These are phyloP conservation scores for Limosa lapponica DNA, from an alignment of 2,797 vertebrate species.

Conservation along the genomic window DNA sequence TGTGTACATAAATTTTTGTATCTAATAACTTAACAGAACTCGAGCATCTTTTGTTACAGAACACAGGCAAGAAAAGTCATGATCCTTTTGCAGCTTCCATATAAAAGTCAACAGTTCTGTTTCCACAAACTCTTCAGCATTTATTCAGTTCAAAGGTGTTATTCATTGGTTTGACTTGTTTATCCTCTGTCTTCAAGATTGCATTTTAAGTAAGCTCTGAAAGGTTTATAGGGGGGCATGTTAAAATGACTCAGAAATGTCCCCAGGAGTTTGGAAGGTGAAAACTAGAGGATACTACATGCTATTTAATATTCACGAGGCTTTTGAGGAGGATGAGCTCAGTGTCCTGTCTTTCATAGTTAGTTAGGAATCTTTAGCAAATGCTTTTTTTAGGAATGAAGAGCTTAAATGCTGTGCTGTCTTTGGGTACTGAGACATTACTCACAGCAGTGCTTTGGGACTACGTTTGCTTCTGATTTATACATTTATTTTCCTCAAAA, in stretches of 20 bases:
- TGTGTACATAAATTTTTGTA: background rate
- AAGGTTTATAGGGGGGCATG: background rate
- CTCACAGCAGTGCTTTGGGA: background rate
- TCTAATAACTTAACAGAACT: background rate
- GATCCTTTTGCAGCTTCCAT: background rate
- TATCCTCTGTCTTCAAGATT: background rate
- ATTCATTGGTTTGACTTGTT: background rate
- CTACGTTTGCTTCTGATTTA: background rate
- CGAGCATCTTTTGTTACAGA: background rate
- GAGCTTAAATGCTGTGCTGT: background rate
- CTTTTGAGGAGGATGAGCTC: background rate
- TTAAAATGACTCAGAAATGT: constrained; percentile 8
- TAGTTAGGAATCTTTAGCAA: background rate
- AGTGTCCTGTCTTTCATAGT: background rate
- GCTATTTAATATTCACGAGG: background rate
- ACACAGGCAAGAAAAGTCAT: background rate
- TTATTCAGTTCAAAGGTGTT: constrained; percentile 15
- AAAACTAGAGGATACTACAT: background rate
- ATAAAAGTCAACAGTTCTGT: background rate
- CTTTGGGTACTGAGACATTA: background rate
- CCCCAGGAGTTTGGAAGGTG: background rate
- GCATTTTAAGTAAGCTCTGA: background rate
- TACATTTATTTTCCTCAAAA: background rate
- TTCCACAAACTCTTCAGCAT: constrained; percentile 8
- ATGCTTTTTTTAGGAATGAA: background rate